phyloP scores from a whole-genome alignment of 2,888 invertebrate species.

The Ectemnius lituratus region DNA sequence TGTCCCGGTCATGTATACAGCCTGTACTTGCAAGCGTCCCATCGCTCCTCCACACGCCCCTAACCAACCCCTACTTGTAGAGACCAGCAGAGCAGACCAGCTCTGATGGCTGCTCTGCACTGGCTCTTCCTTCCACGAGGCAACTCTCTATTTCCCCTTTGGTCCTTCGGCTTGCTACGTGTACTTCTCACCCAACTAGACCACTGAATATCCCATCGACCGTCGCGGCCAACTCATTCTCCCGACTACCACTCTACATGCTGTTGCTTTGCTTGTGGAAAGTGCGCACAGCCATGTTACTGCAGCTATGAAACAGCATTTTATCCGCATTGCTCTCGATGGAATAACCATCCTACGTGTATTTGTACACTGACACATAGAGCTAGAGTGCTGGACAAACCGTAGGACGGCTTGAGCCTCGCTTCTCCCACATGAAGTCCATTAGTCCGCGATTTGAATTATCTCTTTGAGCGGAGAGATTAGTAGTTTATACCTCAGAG shows the following conservation, averaged over 20 bases:
- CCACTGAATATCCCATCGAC: not conserved
- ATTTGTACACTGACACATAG: too few species aligned
- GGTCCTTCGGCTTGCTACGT: not conserved
- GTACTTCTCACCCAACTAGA: not conserved
- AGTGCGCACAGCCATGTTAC: too few species aligned
- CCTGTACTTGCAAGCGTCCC: constrained; percentile 47
- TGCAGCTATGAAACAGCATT: too few species aligned
- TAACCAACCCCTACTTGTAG: not conserved
- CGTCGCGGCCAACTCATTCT: not conserved
- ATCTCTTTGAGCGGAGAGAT: too few species aligned
- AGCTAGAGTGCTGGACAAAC: too few species aligned
- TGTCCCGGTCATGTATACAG: constrained; percentile 65
- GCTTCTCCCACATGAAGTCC: too few species aligned
- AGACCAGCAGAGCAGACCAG: too few species aligned
- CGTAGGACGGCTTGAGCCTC: too few species aligned
- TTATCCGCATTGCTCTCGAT: too few species aligned
- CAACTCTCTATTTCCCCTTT: constrained; percentile 7
- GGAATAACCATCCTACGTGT: too few species aligned
- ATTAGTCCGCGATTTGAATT: too few species aligned
- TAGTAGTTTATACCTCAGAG: not conserved
- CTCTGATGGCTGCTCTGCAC: too few species aligned
- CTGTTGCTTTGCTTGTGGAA: not conserved
- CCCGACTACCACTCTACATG: not conserved
- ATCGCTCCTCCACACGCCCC: not conserved
- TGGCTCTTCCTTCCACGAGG: not conserved